phyloP scores from a whole-genome alignment of 1,140 invertebrate species.

The Brachionus plicatilis region DNA sequence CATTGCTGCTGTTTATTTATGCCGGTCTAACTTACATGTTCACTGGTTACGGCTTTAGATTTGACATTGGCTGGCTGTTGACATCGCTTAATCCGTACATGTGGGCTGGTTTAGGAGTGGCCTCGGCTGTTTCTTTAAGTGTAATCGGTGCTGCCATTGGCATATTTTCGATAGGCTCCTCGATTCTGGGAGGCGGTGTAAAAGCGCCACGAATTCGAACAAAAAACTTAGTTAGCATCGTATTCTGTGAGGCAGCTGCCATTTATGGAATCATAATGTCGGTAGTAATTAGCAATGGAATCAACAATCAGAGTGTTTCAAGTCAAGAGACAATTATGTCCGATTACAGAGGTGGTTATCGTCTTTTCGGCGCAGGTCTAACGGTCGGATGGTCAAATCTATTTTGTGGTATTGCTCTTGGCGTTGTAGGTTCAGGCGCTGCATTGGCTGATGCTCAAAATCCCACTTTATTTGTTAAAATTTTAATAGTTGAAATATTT shows the following conservation, averaged over 20 bases:
- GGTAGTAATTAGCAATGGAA: conserved; percentile 80
- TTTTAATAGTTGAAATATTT: conserved; percentile 96
- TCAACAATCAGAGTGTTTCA: conserved; percentile 56
- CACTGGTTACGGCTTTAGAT: conserved; percentile 77
- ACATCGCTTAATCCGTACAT: conserved; percentile 78
- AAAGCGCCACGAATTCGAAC: conserved; percentile 97
- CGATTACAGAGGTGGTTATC: conserved; percentile 62
- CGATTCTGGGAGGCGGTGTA: conserved; percentile 93
- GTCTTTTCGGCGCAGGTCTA: conserved; percentile 90
- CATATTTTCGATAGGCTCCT: conserved; percentile 89
- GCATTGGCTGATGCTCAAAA: conserved; percentile 92
- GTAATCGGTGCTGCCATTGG: conserved; percentile 93
- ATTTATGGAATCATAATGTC: conserved; percentile 98
- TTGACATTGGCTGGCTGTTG: conserved; percentile 84
- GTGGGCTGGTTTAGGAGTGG: conserved; percentile 87
- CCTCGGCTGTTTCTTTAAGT: conserved; percentile 82
- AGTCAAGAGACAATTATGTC: not conserved
- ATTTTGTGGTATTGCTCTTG: conserved; percentile 89
- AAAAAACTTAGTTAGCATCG: conserved; percentile 90
- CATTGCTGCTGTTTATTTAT: conserved; percentile 42
- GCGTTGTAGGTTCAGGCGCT: conserved; percentile 88
- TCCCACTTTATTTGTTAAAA: conserved; percentile 86
- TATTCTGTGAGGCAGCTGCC: conserved; percentile 65
- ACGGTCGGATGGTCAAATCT: conserved; percentile 88
- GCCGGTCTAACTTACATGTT: conserved; percentile 71